Evolutionary conservation across 2,797 vertebrate genomes (phyloP).

Genomic region (Pteropus rufus): DNA sequence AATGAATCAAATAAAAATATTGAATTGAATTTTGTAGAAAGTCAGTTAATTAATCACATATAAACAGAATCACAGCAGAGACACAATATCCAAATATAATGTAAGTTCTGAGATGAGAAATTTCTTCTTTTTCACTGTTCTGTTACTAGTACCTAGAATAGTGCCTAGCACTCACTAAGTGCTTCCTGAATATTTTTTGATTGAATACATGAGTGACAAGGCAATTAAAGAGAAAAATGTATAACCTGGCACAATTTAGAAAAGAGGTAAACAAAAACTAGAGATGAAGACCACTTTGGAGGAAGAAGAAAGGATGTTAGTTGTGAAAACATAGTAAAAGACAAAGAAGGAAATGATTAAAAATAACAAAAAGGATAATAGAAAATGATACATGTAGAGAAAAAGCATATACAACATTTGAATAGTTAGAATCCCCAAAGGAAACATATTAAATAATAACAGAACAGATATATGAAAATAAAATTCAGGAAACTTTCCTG

Average conservation of each 20-base stretch:
- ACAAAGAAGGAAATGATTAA: neutral
- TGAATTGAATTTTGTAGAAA: neutral
- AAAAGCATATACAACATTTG: neutral
- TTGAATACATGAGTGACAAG: neutral
- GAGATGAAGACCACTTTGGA: neutral
- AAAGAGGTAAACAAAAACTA: neutral
- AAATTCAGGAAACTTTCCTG: neutral
- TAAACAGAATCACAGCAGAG: neutral
- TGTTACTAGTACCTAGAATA: neutral
- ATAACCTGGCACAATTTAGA: neutral
- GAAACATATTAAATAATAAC: neutral
- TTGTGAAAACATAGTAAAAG: neutral
- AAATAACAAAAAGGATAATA: neutral
- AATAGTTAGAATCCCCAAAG: neutral
- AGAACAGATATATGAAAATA: neutral
- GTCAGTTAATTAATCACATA: neutral
- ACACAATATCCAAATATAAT: neutral
- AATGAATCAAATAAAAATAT: neutral
- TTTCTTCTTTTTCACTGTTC: neutral
- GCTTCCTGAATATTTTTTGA: neutral
- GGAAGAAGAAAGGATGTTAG: neutral
- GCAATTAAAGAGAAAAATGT: neutral
- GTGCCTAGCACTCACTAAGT: neutral
- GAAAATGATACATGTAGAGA: neutral
- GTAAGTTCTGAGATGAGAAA: neutral